Evolutionary conservation across 2,113 vertebrate species (phyloP), one percentile per base, ranked within the genome.

Genomic region (Oenanthe melanoleuca): DNA sequence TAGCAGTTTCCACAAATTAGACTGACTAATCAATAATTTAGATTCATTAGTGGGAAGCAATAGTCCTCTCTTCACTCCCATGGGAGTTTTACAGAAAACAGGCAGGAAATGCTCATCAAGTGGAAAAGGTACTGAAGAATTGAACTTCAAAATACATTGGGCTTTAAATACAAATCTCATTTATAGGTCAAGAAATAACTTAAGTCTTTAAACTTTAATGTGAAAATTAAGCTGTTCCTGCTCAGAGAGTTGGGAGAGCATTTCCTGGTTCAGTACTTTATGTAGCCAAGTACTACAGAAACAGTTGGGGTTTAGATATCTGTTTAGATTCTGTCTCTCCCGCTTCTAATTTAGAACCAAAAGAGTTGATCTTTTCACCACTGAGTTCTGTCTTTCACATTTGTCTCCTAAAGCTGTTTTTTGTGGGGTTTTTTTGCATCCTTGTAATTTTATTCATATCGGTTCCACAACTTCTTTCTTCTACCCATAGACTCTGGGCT

Each of bases 21-120:
- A 83, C 71, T 66, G 79, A 61, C 61, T 90, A 88, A 92, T 95
- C 88, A 97, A 96, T 96, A 97, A 96, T 95, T 95, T 74, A 93
- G 40, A 81, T 93, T 94, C 56, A 78, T 94, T 83, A 92, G 57
- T 49, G 69, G 61, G 74, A 64, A 86, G 71, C 38, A 94, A 71
- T 52, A 96, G 80, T 69, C 49, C 49, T 92, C 66, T 73, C 60
- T 86, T 81, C 53, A 67, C 42, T 95, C 95, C 61, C 56, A 13
- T 57, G 69, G 72, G 90, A 86, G 49, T 81, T 91, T 56, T 74
- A 73, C 60, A 92, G 88, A 88, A 95, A 91, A 90, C 31, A 78
- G 69, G 44, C 75, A 94, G 72, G 80, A 92, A 88, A 88, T 90
- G n/a, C 19, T 88, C 8, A 3, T 77, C 40, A 44, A 83, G 29